Evolutionary conservation across 53 echinoderm and acorn worm species (phyloP).

Genomic region (Paracentrotus lividus): DNA sequence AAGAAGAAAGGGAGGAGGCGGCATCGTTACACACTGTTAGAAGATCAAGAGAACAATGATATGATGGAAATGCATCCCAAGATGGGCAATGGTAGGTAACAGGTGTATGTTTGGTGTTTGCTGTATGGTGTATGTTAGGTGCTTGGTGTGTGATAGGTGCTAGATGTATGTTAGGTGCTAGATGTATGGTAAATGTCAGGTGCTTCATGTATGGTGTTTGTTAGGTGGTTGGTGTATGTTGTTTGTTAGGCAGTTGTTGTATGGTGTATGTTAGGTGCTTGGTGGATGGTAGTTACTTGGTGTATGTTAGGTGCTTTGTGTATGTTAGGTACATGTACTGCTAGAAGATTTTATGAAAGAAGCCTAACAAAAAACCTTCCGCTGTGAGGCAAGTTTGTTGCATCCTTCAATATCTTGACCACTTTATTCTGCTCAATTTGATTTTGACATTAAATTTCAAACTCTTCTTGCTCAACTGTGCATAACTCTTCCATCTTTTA

Average conservation of each 20-base stretch:
- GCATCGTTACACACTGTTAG: slow-evolving; percentile 83
- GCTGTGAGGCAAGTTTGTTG: no score
- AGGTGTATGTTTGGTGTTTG: not conserved
- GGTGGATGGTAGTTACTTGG: no score
- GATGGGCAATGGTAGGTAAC: slow-evolving; percentile 84
- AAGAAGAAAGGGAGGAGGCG: slow-evolving; percentile 76
- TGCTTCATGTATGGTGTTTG: not conserved
- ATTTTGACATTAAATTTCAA: no score
- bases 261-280: not conserved
- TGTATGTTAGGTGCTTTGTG: not conserved
- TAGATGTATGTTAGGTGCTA: not conserved
- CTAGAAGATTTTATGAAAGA: no score
- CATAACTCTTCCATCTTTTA: no score
- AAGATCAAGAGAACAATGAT: slow-evolving; percentile 76
- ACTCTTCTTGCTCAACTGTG: no score
- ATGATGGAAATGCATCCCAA: slow-evolving; percentile 93
- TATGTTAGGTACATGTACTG: no score
- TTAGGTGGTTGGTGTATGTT: not conserved
- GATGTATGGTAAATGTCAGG: not conserved
- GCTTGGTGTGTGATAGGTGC: not conserved
- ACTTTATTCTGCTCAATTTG: no score
- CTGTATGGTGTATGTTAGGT: not conserved
- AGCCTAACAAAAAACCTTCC: no score
- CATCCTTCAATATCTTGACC: no score
- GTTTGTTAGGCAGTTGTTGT: not conserved